Conservation (phyloP, 2,113 vertebrate genomes). For the Sisor rabdophorus region DNA sequence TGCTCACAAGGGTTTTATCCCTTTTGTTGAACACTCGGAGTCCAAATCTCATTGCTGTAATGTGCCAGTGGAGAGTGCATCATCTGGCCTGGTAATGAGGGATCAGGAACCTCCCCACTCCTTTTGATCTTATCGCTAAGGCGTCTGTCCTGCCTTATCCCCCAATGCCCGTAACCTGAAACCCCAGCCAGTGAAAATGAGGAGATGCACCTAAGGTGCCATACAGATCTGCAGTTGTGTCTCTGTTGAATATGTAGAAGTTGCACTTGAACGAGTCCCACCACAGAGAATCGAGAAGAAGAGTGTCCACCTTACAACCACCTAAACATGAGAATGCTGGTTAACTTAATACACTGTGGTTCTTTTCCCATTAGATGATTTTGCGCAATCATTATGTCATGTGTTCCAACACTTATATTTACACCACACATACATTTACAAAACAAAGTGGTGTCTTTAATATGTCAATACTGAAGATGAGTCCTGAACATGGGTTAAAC, state of each 20-base stretch:
- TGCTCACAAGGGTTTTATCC: constrained; percentile 54
- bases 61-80: constrained; percentile 64
- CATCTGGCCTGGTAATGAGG: constrained; percentile 56
- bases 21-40: constrained; percentile 62
- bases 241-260: constrained; percentile 64
- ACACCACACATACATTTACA: background rate
- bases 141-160: constrained; percentile 49
- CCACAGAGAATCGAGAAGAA: constrained; percentile 11
- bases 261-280: constrained; percentile 35
- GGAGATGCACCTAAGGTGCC: constrained; percentile 49
- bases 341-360: constrained; percentile 20
- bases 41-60: constrained; percentile 72
- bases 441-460: background rate
- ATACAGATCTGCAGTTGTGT: constrained; percentile 53
- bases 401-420: background rate
- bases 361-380: constrained; percentile 23
- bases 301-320: constrained; percentile 29
- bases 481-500: background rate
- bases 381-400: constrained; percentile 8
- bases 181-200: constrained; percentile 54
- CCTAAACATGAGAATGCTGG: constrained; percentile 28
- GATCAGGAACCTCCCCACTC: constrained; percentile 50
- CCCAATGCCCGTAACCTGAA: constrained; percentile 55
- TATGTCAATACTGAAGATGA: background rate
- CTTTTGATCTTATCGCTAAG: constrained; percentile 56